Evolutionary conservation across 2,888 invertebrate species (phyloP), one percentile per base, ranked within the genome.

Genomic region (Drosophila pseudotalamancana): DNA sequence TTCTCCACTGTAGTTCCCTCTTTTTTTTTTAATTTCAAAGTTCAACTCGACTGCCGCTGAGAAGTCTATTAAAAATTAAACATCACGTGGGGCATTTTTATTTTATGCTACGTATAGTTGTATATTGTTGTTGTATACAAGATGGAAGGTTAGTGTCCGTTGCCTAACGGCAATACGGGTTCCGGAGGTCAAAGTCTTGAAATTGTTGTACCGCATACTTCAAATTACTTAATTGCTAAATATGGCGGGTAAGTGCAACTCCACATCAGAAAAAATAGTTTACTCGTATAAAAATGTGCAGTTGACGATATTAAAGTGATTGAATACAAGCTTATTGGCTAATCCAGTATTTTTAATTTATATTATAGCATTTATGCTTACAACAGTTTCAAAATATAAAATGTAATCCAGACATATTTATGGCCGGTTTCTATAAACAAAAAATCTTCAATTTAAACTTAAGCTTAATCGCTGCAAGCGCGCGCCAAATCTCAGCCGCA

Each of bases 41-140:
- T 64, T 57, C 29, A 39, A 46, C 64, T 60, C 34, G 14, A 48
- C 45, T 29, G 43, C 54, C 45, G 45, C 65, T 46, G 64, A 46
- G 49, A 49, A 57, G 56, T 60, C 40, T 51, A 72, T 77, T 73
- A 62, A 71, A 56, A 57, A 77, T 86, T 73, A 27, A 83, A 56
- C 39, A 54, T 69, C 72, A 66, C 70, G 64, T 76, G 76, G 61
- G 60, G 34, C 32, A 59, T 46, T 61, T 49, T 45, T 43, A 61
- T 35, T 53, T 51, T 32, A 43, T 45, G 34, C 46, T 23, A 48
- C 39, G 18, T 6, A 43, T 18, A 16, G 43, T 27, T 45, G 18
- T 6, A 43, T 18, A 16, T 25, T 27, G 14, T 21, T 40, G 37
- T 39, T 19, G 27, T 0, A 37, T 25, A 18, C 16, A 25, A 62